Evolutionary conservation across 2,888 invertebrate genomes (phyloP), one percentile per base, ranked within the genome.

Genomic region (Carterocephalus palaemon): DNA sequence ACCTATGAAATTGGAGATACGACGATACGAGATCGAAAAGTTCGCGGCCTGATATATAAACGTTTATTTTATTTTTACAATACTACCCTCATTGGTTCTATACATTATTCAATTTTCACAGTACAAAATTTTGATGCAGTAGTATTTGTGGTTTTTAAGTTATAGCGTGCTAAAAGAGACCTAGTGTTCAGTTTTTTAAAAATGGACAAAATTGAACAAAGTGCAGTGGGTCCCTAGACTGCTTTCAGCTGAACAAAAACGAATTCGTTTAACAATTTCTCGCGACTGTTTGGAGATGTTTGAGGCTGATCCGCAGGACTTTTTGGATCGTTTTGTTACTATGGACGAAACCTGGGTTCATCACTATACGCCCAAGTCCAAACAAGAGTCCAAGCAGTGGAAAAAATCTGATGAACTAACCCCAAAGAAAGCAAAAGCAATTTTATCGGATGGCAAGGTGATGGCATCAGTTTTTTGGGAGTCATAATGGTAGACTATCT

Each of bases 11-110:
- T n/a, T n/a, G n/a, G n/a, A n/a, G n/a, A n/a, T n/a, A n/a, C n/a
- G n/a, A n/a, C n/a, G n/a, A n/a, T n/a, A n/a, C n/a, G n/a, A n/a
- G 53, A 49, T 50, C 45, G 31, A 36, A 50, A 37, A 48, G 41
- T 19, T 19, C 19, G 19, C 6, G 19, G 6, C 19, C 6, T 19
- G 4, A 4, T 6, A 19, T 19, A 19, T 6, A 19, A 19, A 19
- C 3, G 19, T 19, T 4, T 19, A 19, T 6, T 4, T 4, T 19
- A 4, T 19, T 19, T 3, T 19, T 19, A 6, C 19, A 3, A 19
- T 19, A 19, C 4, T 19, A 19, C 19, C 19, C 6, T 4, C 6
- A 4, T 19, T 4, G 6, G 6, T 3, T 19, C 6, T 19, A 4
- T 19, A 19, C 3, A n/a, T n/a, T n/a, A n/a, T n/a, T n/a, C n/a